Base-by-base conservation (phyloP, 2,797 vertebrate genomes). In the Sebastes kiyomatsui region DNA sequence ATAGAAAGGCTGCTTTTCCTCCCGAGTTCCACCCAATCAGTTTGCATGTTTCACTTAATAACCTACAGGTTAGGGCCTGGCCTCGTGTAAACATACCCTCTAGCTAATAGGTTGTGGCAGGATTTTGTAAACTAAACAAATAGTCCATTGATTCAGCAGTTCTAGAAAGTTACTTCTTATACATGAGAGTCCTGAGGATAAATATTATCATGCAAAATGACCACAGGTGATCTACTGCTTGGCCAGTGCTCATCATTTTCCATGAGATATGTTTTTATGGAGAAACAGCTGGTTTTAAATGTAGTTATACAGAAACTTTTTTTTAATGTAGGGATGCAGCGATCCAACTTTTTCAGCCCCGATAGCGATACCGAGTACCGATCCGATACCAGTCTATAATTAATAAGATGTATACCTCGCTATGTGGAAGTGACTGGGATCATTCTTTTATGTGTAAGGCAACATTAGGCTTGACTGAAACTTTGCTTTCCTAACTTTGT, bases 1-100 rank as follows among this genome's bases (percentile, higher is more conserved):
- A 95, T 92, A 93, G 89, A 88, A 90, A 87, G 79, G 85, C 82
- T 84, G 88, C 75, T 94, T 87, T 90, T 92, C 83, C 88, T 89
- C 85, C 86, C 33, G 84, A 93, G 88, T 85, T 93, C 86, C 83
- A 72, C 72, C 76, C 91, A 89, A 91, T 93, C 90, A 74, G 84
- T 92, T 91, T 88, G 84, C 77, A 73, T 87, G 81, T 90, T 94
- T 94, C 87, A 84, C 72, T 87, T 91, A 90, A 93, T 93, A 83
- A 94, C 79, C 75, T 30, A 74, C 87, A 82, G 83, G 88, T 94
- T 86, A 90, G 67, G 86, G 80, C 78, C 79, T 88, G 85, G 90
- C 82, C 79, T 32, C 60, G 49, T 71, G 67, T 87, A 78, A 84
- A 81, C 66, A 81, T 64, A 77, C 54, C 59, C 52, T 55, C 46